phyloP scores from a whole-genome alignment of 2,888 invertebrate genomes.

The Lasioglossum oenotherae region DNA sequence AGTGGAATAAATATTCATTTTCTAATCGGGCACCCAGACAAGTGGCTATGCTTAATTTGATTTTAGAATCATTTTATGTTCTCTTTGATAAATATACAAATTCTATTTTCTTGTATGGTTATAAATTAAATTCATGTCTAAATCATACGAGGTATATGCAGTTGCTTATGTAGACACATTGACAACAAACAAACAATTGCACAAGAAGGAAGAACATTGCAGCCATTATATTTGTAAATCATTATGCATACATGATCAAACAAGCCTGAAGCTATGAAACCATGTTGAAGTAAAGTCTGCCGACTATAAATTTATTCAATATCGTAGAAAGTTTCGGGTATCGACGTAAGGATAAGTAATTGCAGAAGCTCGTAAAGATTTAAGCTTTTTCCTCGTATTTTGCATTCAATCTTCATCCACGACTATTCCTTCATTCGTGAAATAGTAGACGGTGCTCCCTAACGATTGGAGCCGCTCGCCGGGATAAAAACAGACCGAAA shows the following conservation, averaged over 20 bases:
- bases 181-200: not conserved
- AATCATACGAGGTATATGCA: not conserved
- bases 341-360: not conserved
- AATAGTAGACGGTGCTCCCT: not conserved
- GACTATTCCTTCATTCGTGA: not conserved
- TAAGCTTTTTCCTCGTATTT: not conserved
- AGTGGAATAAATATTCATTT: not conserved
- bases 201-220: not conserved
- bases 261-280: not conserved
- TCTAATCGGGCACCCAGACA: not conserved
- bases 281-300: not conserved
- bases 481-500: not conserved
- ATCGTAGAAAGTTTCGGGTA: not conserved
- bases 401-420: slow-evolving; percentile 6
- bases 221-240: not conserved
- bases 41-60: not conserved
- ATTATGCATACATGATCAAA: not conserved
- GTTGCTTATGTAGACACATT: not conserved
- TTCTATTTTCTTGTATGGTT: not conserved
- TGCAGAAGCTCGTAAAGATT: slow-evolving; percentile 1
- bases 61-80: not conserved
- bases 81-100: not conserved
- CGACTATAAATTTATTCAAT: not conserved
- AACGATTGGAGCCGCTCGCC: not conserved
- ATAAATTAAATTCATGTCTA: not conserved